phyloP scores from a whole-genome alignment of 2,113 vertebrate genomes.

The Bos javanicus region DNA sequence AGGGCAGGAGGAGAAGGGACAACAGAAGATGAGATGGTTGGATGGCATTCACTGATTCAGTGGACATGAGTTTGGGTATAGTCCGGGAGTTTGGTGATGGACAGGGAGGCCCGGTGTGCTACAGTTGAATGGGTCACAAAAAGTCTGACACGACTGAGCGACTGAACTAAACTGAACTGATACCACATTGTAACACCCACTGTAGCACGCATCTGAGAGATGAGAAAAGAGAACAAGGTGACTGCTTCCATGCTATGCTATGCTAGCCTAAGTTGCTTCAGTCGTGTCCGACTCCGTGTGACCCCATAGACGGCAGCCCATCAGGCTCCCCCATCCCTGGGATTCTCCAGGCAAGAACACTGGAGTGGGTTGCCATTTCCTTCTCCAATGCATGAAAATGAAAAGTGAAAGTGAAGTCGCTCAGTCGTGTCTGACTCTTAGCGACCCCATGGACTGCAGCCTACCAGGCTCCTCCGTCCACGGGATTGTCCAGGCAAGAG shows the following conservation, averaged over 20 bases:
- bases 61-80: background rate
- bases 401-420: too few species aligned
- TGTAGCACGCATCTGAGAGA: background rate
- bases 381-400: too few species aligned
- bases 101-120: background rate
- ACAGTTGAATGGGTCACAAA: background rate
- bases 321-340: too few species aligned
- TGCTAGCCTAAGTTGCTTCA: too few species aligned
- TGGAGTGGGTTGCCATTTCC: too few species aligned
- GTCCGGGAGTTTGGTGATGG: background rate
- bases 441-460: too few species aligned
- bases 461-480: too few species aligned
- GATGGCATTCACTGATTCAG: background rate
- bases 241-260: background rate
- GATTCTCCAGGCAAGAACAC: too few species aligned
- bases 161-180: background rate
- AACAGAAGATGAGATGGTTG: background rate
- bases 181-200: fast-evolving
- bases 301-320: too few species aligned
- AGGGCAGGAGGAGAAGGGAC: background rate
- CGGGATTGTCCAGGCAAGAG: too few species aligned
- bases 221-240: background rate
- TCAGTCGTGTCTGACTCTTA: too few species aligned
- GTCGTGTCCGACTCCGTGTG: too few species aligned
- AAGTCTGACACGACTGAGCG: background rate